phyloP scores from a whole-genome alignment of 2,797 vertebrate species.

The Hirundo rustica region DNA sequence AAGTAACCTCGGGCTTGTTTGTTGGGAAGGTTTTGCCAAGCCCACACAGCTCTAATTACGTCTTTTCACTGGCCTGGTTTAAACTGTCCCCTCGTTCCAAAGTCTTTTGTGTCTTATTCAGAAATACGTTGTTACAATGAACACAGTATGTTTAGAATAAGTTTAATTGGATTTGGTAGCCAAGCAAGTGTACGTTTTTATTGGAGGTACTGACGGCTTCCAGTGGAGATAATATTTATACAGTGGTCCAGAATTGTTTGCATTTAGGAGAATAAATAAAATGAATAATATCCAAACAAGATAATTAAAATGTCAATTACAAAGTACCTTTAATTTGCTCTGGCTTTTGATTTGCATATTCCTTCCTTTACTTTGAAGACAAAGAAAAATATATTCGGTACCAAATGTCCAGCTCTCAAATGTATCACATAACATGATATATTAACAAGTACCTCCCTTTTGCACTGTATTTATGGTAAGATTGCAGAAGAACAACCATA shows the following conservation, averaged over 20 bases:
- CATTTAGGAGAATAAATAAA: constrained; percentile 74
- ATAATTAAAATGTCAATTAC: constrained; percentile 77
- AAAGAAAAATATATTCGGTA: constrained; percentile 32
- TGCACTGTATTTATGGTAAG: constrained; percentile 13
- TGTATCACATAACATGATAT: not conserved
- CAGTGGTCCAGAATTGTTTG: constrained; percentile 66
- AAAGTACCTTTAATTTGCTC: constrained; percentile 62
- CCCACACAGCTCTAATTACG: constrained; percentile 71
- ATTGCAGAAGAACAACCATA: not conserved
- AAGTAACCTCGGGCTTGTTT: constrained; percentile 50
- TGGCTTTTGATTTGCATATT: constrained; percentile 71
- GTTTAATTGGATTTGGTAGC: constrained; percentile 69
- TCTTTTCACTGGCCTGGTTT: constrained; percentile 65
- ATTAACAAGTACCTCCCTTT: not conserved
- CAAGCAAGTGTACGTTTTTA: constrained; percentile 67
- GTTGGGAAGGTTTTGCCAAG: constrained; percentile 67
- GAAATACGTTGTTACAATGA: constrained; percentile 66
- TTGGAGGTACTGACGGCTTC: constrained; percentile 68
- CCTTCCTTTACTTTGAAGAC: constrained; percentile 57
- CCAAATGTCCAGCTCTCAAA: not conserved
- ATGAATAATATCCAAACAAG: constrained; percentile 76
- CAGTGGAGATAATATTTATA: constrained; percentile 76
- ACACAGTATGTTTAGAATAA: constrained; percentile 68
- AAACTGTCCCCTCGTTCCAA: constrained; percentile 49
- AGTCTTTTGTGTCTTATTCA: constrained; percentile 67